A percentile compares a stretch with the other conserved stretches of the same genome.
Conservation (phyloP, 2,113 vertebrate genomes). For the Megaleporinus macrocephalus region DNA sequence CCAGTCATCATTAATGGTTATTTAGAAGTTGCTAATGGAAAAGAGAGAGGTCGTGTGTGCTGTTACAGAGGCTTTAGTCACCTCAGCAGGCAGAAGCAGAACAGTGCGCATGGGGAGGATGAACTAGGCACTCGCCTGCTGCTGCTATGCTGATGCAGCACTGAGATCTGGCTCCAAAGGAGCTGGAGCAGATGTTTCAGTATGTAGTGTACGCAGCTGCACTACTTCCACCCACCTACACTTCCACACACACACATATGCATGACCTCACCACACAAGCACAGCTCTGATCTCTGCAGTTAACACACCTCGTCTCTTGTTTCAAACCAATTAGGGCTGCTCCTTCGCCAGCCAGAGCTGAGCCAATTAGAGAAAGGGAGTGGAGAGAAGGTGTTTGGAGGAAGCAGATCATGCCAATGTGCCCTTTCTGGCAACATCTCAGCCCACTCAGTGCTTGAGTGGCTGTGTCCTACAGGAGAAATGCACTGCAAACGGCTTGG, state of each 20-base stretch:
- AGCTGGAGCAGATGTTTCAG: constrained; percentile 52
- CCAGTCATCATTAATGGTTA: not conserved
- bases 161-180: constrained; percentile 35
- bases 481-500: not conserved
- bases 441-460: constrained; percentile 23
- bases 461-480: not conserved
- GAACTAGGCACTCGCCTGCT: not conserved
- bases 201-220: constrained; percentile 43
- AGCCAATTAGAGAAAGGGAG: constrained; percentile 44
- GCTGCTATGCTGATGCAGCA: constrained; percentile 41
- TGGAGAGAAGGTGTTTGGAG: not conserved
- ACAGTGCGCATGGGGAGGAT: not conserved
- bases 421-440: constrained; percentile 41
- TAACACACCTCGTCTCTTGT: constrained; percentile 45
- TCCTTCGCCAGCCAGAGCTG: constrained; percentile 18
- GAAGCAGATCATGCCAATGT: constrained; percentile 11
- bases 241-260: not conserved
- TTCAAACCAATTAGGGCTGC: constrained; percentile 51
- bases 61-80: constrained; percentile 21
- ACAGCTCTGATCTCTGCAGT: constrained; percentile 13
- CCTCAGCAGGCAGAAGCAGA: not conserved
- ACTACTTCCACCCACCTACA: not conserved
- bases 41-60: not conserved
- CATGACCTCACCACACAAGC: not conserved
- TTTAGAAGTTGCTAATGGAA: not conserved